Percentiles rank a stretch among this genome's conserved stretches.
Evolutionary conservation across 2,113 vertebrate species (phyloP).

Genomic region (Cyanistes caeruleus): DNA sequence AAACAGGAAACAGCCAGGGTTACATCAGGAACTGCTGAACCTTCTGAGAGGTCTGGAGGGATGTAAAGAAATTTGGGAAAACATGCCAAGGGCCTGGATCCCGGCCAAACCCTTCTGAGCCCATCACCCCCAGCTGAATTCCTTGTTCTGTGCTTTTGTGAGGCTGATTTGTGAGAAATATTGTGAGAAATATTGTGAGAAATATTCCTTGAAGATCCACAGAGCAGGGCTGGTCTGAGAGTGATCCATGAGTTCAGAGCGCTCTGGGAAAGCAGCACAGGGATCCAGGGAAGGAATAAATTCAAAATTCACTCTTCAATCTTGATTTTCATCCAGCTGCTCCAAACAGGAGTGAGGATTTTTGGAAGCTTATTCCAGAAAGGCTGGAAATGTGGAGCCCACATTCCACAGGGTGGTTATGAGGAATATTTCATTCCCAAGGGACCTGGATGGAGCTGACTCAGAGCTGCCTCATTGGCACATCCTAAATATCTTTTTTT

Average conservation of each 20-base stretch:
- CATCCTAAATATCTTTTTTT: not conserved
- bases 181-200: too few species aligned
- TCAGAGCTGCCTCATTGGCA: not conserved
- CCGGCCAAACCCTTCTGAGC: not conserved
- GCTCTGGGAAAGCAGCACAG: not conserved
- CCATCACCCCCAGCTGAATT: not conserved
- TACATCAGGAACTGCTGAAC: not conserved
- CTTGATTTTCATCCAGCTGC: not conserved
- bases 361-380: not conserved
- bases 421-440: not conserved
- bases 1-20: conserved; percentile 51
- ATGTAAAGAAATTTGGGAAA: rapidly evolving
- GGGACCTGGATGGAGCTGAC: not conserved
- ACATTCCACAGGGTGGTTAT: not conserved
- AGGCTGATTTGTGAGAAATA: not conserved
- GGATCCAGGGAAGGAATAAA: not conserved
- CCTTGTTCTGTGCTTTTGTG: rapidly evolving
- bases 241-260: rapidly evolving
- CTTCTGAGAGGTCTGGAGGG: not conserved
- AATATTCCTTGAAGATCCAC: not conserved
- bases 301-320: not conserved
- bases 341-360: not conserved
- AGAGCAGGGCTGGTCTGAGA: not conserved
- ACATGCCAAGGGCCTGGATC: rapidly evolving
- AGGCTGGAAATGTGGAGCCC: not conserved